phyloP scores from a whole-genome alignment of 2,888 invertebrate species.

The Achlya flavicornis region DNA sequence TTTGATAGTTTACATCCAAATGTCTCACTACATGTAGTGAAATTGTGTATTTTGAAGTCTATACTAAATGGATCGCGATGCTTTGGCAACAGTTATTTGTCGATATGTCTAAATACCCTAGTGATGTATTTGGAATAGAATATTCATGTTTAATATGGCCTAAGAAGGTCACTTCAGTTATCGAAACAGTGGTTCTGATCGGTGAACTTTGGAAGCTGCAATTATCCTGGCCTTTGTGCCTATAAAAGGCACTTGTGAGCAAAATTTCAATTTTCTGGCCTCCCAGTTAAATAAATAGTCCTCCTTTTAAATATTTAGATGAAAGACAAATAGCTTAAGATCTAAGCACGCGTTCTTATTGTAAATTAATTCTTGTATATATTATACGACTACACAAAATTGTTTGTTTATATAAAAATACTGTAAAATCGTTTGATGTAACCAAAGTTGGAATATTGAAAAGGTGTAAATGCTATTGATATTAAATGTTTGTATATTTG shows the following conservation, averaged over 20 bases:
- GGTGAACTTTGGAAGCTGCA: too few relatives aligned
- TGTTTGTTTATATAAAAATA: slow-evolving; percentile 3
- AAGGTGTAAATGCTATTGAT: slow-evolving; percentile 44
- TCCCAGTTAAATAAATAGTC: too few relatives aligned
- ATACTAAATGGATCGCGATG: background rate
- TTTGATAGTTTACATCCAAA: too few relatives aligned
- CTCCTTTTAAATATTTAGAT: background rate
- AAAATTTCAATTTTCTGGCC: too few relatives aligned
- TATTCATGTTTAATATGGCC: too few relatives aligned
- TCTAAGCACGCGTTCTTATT: background rate
- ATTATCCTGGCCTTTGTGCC: too few relatives aligned
- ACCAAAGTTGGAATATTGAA: slow-evolving; percentile 49
- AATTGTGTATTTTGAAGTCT: background rate
- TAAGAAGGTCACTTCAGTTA: too few relatives aligned
- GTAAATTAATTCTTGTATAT: background rate
- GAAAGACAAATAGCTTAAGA: background rate
- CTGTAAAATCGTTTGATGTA: slow-evolving; percentile 25
- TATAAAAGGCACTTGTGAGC: too few relatives aligned
- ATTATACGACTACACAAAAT: slow-evolving; percentile 5
- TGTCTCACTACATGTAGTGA: background rate
- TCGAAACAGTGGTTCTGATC: too few relatives aligned
- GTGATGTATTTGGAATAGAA: too few relatives aligned
- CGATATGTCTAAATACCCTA: too few relatives aligned
- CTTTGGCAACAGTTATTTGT: background rate
- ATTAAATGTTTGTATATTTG: slow-evolving; percentile 59